Evolutionary conservation across 1,140 invertebrate species (phyloP).

Genomic region (Aphis craccivora): DNA sequence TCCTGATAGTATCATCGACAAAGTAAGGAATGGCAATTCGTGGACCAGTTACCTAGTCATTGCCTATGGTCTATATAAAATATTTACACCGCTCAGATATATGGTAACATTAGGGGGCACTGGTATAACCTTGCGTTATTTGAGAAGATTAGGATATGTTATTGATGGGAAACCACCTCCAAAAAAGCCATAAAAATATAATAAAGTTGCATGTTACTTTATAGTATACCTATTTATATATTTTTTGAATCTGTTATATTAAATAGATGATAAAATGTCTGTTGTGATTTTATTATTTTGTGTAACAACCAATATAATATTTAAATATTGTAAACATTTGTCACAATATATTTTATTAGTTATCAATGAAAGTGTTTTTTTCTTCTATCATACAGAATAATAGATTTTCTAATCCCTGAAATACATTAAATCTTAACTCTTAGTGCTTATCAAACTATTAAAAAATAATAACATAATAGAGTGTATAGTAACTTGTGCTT

Average conservation of each 20-base stretch:
- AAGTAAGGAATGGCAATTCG: slow-evolving; percentile 72
- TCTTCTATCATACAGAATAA: background rate
- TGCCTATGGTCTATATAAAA: slow-evolving; percentile 89
- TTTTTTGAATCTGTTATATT: background rate
- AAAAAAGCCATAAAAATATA: background rate
- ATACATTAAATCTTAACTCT: background rate
- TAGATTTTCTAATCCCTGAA: background rate
- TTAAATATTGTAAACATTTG: background rate
- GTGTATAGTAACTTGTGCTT: background rate
- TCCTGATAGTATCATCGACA: slow-evolving; percentile 77
- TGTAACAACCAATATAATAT: background rate
- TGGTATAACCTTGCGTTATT: slow-evolving; percentile 64
- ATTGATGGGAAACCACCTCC: no score
- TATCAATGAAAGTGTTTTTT: background rate
- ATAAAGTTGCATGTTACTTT: background rate
- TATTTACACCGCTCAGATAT: slow-evolving; percentile 88
- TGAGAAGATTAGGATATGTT: background rate
- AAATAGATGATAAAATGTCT: background rate
- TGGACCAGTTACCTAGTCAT: slow-evolving; percentile 87
- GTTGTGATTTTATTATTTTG: slow-evolving; percentile 19
- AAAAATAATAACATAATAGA: background rate
- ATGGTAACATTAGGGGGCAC: slow-evolving; percentile 79
- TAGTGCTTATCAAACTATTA: background rate
- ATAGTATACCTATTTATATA: slow-evolving; percentile 21
- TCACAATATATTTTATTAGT: background rate